These are phyloP conservation scores for Ischnura elegans DNA, from an alignment of 2,888 invertebrate species.

Conservation along the genomic window DNA sequence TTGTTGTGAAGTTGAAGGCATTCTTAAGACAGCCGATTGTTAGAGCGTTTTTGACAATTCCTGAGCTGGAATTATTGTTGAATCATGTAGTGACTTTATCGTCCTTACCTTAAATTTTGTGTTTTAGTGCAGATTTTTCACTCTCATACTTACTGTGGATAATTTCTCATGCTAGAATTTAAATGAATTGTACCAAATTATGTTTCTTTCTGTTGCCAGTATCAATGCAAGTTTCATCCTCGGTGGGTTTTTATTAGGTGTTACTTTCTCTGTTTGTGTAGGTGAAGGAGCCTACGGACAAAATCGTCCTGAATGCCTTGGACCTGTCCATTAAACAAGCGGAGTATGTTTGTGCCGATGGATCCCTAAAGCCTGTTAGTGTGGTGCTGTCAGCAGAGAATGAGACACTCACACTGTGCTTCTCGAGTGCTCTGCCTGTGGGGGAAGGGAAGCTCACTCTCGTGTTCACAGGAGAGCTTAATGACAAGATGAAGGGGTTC, in stretches of 20 bases:
- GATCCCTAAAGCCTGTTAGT: conserved; percentile 75
- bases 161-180: no score
- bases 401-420: conserved; percentile 85
- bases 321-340: conserved; percentile 86
- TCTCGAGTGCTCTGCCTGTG: conserved; percentile 81
- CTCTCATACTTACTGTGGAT: no score
- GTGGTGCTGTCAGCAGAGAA: conserved; percentile 79
- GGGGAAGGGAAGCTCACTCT: conserved; percentile 82
- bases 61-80: no score
- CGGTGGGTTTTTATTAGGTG: conserved; percentile 69
- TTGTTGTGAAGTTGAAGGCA: no score
- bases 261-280: conserved; percentile 77
- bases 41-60: no score
- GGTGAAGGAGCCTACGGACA: conserved; percentile 84
- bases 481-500: conserved; percentile 97
- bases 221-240: not conserved
- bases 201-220: not conserved
- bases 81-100: no score
- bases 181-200: no score
- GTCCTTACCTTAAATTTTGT: no score
- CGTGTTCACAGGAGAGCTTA: conserved; percentile 91
- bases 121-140: no score
- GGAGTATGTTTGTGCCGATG: conserved; percentile 80
- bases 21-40: no score
- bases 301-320: conserved; percentile 87